Evolutionary conservation across 2,797 vertebrate genomes (phyloP), one percentile per base, ranked within the genome.

Genomic region (Arctocebus calabarensis): DNA sequence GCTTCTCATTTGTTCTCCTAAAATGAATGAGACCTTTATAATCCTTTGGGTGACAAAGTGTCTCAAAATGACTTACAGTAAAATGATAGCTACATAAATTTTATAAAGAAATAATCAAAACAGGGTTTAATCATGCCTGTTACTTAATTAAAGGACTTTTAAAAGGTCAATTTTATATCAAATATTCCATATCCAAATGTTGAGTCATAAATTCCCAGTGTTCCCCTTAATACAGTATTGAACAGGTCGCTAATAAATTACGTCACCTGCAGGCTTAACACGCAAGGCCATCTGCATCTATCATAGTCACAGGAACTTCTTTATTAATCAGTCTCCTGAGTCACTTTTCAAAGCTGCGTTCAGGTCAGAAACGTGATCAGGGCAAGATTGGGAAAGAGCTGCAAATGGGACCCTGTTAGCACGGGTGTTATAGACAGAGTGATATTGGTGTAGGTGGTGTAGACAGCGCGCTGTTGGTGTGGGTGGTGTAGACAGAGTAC

Each of bases 71-170:
- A 71, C 52, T 52, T 2, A 45, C 9, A 55, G 64, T 45, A 84
- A 74, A 78, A 66, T 92, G 16, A 81, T 84, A 90, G 5, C 34
- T 68, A n/a, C 45, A 34, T 77, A 78, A 75, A 91, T 83, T 78
- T 92, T 79, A 61, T 20, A 73, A 20, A 57, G 55, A 12, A 92
- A 74, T 25, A 92, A 77, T 57, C 25, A 79, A 89, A 85, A 40
- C 5, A 70, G 4, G 3, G 10, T 25, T 82, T 75, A 78, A 87
- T 74, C 4, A n/a, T 81, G 34, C 27, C 23, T 22, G 17, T 88
- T 66, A 88, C 90, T 87, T 90, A 77, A 82, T 34, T 84, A 73
- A 90, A 71, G 23, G 22, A 27, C 25, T 84, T 84, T 57, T 77
- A 62, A 73, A 94, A 78, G 37, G 32, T 57, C 66, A 40, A 3